These are phyloP conservation scores for Pandemis heparana DNA, from an alignment of 2,888 invertebrate genomes.

Conservation along the genomic window DNA sequence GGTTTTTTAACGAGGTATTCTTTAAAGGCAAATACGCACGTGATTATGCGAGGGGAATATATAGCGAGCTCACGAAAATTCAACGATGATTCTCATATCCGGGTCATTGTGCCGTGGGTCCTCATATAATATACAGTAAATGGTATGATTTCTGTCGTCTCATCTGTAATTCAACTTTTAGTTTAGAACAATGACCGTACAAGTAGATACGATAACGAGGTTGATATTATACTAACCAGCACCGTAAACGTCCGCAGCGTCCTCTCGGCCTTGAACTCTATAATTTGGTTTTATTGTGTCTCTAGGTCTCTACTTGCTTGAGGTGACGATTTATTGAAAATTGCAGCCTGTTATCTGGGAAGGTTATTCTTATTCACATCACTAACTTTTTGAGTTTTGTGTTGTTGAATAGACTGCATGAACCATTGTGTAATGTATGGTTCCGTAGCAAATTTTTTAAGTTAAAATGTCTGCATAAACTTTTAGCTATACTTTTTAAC, in stretches of 20 bases:
- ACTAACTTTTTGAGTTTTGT: not conserved
- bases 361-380: slow-evolving; percentile 11
- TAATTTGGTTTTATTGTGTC: not conserved
- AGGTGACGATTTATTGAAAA: slow-evolving; percentile 6
- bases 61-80: slow-evolving; percentile 18
- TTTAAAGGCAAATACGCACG: slow-evolving; percentile 13
- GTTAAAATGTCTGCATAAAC: no score
- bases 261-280: slow-evolving; percentile 3
- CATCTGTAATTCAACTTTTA: slow-evolving; percentile 41
- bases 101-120: slow-evolving; percentile 39
- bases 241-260: not conserved
- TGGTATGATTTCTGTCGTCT: slow-evolving; percentile 37
- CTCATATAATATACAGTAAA: slow-evolving; percentile 39
- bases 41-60: slow-evolving; percentile 21
- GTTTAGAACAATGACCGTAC: slow-evolving; percentile 38
- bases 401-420: not conserved
- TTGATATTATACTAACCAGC: slow-evolving; percentile 6
- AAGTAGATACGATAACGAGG: slow-evolving; percentile 13
- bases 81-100: slow-evolving; percentile 26
- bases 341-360: not conserved
- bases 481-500: no score
- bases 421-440: not conserved
- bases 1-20: slow-evolving; percentile 22
- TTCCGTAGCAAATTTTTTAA: not conserved
- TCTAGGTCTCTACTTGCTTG: not conserved